Conservation (phyloP, 2,797 vertebrate species). For the Malurus splendens region DNA sequence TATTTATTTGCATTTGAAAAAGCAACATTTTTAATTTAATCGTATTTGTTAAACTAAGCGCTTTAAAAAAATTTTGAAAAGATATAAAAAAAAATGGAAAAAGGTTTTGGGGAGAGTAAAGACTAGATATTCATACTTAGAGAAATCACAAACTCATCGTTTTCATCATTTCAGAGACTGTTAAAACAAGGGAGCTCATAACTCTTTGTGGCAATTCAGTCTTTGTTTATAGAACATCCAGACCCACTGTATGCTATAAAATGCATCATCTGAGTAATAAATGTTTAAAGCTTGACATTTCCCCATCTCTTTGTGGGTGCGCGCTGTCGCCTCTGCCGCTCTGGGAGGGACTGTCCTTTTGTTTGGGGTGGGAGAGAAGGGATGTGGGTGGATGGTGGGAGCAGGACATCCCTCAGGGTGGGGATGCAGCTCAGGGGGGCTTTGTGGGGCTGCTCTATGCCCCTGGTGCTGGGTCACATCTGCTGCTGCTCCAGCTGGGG, state of each 20-base stretch:
- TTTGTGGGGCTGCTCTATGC: too few relatives aligned
- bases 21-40: constrained; percentile 47
- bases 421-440: neutral
- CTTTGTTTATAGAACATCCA: constrained; percentile 59
- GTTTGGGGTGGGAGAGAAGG: neutral
- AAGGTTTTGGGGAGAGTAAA: constrained; percentile 4
- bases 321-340: neutral
- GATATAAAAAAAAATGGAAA: neutral
- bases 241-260: constrained; percentile 56
- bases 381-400: neutral
- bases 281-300: constrained; percentile 50
- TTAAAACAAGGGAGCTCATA: constrained; percentile 20
- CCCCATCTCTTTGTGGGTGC: constrained; percentile 15
- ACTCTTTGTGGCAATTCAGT: constrained; percentile 44
- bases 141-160: neutral
- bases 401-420: fast-evolving
- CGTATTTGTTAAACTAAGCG: constrained; percentile 32
- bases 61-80: constrained; percentile 15
- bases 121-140: constrained; percentile 20
- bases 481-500: neutral
- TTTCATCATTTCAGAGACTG: constrained; percentile 37
- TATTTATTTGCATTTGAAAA: constrained; percentile 56
- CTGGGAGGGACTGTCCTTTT: neutral
- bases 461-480: fast-evolving
- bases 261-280: constrained; percentile 59